Evolutionary conservation across 2,113 vertebrate genomes (phyloP).

Genomic region (Pedionomus torquatus): DNA sequence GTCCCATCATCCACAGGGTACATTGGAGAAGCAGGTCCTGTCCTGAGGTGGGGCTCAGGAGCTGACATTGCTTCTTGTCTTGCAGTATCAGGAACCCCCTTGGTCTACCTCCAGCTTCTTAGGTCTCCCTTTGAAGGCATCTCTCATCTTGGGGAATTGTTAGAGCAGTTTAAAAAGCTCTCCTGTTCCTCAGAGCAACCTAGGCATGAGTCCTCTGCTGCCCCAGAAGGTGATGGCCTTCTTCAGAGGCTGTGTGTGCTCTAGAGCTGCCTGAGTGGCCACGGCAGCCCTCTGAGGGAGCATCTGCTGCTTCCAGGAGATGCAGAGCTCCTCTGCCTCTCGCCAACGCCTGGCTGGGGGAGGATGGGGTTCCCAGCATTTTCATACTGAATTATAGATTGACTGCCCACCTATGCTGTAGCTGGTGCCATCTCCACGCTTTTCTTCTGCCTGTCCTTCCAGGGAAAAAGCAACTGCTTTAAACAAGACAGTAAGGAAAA

Average conservation of each 20-base stretch:
- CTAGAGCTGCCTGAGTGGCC: neutral
- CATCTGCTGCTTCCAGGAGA: neutral
- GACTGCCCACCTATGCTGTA: accelerated
- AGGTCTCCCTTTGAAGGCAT: neutral
- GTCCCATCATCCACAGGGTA: neutral
- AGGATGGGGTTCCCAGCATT: neutral
- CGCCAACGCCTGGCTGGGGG: accelerated
- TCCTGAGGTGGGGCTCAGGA: neutral
- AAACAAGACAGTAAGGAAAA: neutral
- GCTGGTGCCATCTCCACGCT: neutral
- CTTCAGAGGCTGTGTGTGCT: neutral
- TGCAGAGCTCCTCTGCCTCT: neutral
- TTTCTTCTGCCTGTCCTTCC: neutral
- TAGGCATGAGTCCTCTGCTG: neutral
- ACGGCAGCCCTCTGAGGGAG: neutral
- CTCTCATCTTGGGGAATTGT: neutral
- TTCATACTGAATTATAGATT: neutral
- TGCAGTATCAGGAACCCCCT: neutral
- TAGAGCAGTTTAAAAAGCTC: neutral
- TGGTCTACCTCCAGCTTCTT: neutral
- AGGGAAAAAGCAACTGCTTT: neutral
- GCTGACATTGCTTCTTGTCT: neutral
- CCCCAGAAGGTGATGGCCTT: neutral
- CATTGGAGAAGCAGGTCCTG: neutral
- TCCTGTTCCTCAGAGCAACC: neutral